Evolutionary conservation across 2,888 invertebrate species (phyloP).

Genomic region (Dioctria linearis): DNA sequence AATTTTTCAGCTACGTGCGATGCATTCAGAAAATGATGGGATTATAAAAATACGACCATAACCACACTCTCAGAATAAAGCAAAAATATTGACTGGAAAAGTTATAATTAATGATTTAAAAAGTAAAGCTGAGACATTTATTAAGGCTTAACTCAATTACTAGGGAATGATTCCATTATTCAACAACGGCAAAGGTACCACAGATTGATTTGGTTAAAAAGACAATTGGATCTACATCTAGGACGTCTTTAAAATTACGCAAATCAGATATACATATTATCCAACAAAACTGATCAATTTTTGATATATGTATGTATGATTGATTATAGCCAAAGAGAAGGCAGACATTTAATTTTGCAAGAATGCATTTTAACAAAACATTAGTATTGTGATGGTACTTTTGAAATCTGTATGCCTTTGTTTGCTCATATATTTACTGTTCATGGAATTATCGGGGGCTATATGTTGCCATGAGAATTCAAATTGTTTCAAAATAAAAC

Average conservation of each 20-base stretch:
- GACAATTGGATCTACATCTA: not conserved
- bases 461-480: not conserved
- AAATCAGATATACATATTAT: not conserved
- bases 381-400: not conserved
- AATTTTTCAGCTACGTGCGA: not conserved
- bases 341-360: not conserved
- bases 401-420: not conserved
- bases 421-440: not conserved
- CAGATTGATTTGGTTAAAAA: not conserved
- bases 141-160: not conserved
- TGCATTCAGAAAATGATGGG: not conserved
- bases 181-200: not conserved
- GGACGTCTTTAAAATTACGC: not conserved
- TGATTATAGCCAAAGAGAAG: not conserved
- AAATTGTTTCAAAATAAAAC: not conserved
- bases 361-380: too few species aligned
- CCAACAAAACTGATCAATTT: not conserved
- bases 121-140: not conserved
- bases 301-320: not conserved
- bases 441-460: not conserved
- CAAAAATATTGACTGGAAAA: constrained; percentile 1
- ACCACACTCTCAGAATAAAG: not conserved
- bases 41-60: not conserved
- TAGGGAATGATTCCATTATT: not conserved
- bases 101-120: not conserved